Conservation (phyloP, 2,113 vertebrate species). For the Accipiter virgatus region DNA sequence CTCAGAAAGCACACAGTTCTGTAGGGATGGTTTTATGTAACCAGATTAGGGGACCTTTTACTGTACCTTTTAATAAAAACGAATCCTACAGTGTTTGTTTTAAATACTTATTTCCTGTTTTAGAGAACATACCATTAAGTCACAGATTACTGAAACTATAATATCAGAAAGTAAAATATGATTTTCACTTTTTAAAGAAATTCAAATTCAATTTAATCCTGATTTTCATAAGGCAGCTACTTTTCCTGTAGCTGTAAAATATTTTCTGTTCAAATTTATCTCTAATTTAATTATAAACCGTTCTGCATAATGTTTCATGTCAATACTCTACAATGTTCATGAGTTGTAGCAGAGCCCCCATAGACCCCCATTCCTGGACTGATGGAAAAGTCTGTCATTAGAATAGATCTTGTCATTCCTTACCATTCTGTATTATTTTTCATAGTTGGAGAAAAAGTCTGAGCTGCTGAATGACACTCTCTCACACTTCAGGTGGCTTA, state of each 20-base stretch:
- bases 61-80: conserved; percentile 10
- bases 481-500: neutral
- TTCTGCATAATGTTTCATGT: neutral
- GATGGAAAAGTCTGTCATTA: neutral
- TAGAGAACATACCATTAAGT: neutral
- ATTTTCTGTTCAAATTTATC: neutral
- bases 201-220: neutral
- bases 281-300: neutral
- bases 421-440: neutral
- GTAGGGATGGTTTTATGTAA: neutral
- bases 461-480: neutral
- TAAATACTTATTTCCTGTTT: neutral
- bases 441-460: neutral
- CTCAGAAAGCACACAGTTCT: neutral
- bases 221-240: neutral
- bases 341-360: neutral
- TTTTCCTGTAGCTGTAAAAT: neutral
- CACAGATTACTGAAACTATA: neutral
- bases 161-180: neutral
- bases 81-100: neutral
- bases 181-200: neutral
- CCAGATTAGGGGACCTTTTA: neutral
- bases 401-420: neutral
- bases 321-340: neutral
- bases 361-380: neutral